Percentiles rank a stretch among this genome's conserved stretches.
Evolutionary conservation across 2,888 invertebrate genomes (phyloP).

Genomic region (Drosophila koepferae): DNA sequence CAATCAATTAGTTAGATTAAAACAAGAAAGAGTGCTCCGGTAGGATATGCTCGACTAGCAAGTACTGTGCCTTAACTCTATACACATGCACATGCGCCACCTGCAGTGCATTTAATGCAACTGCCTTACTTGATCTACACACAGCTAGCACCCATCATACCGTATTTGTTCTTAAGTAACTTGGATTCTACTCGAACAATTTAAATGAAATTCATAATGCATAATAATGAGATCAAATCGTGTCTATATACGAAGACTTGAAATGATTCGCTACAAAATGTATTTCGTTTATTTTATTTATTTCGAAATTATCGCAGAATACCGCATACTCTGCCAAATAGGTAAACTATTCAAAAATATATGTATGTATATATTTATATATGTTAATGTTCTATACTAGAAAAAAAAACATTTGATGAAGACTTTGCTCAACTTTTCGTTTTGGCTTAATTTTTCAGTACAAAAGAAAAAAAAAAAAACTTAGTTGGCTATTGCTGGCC

Average conservation of each 20-base stretch:
- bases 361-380: not conserved
- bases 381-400: not conserved
- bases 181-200: not conserved
- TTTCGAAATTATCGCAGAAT: constrained; percentile 5
- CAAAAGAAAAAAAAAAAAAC: not conserved
- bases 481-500: not conserved
- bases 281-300: constrained; percentile 11
- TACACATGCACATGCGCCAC: not conserved
- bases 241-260: not conserved
- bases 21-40: not conserved
- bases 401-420: constrained; percentile 16
- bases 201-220: not conserved
- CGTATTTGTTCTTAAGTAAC: not conserved
- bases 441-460: not conserved
- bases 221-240: not conserved
- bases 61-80: too few relatives aligned
- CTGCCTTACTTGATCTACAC: not conserved
- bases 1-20: constrained; percentile 3
- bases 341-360: constrained; percentile 4
- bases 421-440: constrained; percentile 7
- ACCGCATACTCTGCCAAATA: constrained; percentile 10
- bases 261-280: not conserved
- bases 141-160: not conserved
- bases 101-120: not conserved
- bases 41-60: not conserved